Percentiles rank a stretch among this genome's conserved stretches.
Evolutionary conservation across 2,888 invertebrate genomes (phyloP).

Genomic region (Esperia sulphurella): DNA sequence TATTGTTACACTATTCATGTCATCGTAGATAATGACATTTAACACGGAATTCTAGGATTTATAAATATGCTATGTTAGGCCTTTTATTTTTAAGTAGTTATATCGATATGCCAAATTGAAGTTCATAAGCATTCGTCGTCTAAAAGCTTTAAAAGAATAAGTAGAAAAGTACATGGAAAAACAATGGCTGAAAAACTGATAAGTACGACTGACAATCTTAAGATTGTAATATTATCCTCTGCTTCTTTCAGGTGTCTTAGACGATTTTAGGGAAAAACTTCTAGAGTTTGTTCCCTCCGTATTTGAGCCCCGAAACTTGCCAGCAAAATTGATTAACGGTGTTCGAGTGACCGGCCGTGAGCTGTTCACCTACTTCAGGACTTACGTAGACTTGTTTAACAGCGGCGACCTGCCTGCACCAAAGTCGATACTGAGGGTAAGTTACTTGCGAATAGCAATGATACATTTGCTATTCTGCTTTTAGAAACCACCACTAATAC

Average conservation of each 20-base stretch:
- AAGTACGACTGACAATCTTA: too few relatives aligned
- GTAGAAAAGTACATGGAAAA: too few relatives aligned
- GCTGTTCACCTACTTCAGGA: constrained; percentile 94
- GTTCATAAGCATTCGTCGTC: too few relatives aligned
- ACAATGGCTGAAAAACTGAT: too few relatives aligned
- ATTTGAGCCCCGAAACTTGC: constrained; percentile 89
- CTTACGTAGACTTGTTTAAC: constrained; percentile 95
- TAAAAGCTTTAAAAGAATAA: too few relatives aligned
- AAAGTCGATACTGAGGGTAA: constrained; percentile 91
- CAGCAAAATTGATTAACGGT: constrained; percentile 94
- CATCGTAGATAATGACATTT: too few relatives aligned
- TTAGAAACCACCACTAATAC: background rate
- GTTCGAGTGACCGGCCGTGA: constrained; percentile 92
- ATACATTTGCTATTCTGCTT: background rate
- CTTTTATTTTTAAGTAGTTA: too few relatives aligned
- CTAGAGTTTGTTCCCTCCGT: constrained; percentile 89
- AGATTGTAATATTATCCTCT: too few relatives aligned
- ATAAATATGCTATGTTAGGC: too few relatives aligned
- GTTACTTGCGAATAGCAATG: constrained; percentile 63
- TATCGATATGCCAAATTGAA: too few relatives aligned
- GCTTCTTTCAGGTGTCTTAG: constrained; percentile 85
- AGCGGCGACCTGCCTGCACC: constrained; percentile 96
- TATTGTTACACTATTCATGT: too few relatives aligned
- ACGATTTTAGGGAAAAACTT: constrained; percentile 89
- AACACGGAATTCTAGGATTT: too few relatives aligned